These are phyloP conservation scores for Tamias sibiricus DNA, from an alignment of 2,113 vertebrate species.

Conservation along the genomic window DNA sequence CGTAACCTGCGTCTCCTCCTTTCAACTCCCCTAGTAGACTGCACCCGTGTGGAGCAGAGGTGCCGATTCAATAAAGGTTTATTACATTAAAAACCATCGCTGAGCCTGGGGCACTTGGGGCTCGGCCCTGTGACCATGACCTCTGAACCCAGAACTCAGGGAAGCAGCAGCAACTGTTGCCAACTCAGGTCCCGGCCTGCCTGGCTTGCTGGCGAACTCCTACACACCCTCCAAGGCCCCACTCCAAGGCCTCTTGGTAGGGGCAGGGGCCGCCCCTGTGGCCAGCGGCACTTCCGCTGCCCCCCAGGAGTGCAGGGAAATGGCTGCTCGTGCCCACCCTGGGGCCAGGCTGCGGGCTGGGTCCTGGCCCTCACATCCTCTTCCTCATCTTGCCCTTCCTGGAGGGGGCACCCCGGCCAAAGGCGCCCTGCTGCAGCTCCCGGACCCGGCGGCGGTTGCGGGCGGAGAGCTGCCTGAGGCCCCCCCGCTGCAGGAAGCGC, in stretches of 20 bases:
- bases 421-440: conserved; percentile 92
- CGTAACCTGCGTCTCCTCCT: neutral
- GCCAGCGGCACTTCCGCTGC: neutral
- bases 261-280: neutral
- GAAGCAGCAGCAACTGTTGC: neutral
- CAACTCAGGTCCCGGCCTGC: neutral
- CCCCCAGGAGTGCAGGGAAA: fast-evolving
- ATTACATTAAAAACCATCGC: conserved; percentile 49
- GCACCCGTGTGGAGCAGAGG: neutral
- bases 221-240: neutral
- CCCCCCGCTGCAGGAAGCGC: conserved; percentile 93
- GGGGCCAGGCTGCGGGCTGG: fast-evolving
- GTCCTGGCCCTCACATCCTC: conserved; percentile 82
- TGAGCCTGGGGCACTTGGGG: neutral
- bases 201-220: neutral
- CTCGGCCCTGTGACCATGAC: neutral
- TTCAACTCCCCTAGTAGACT: neutral
- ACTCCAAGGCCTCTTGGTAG: neutral
- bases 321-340: fast-evolving
- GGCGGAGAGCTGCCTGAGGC: conserved; percentile 89
- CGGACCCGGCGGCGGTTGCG: conserved; percentile 86
- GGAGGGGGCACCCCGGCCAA: conserved; percentile 85
- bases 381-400: conserved; percentile 95
- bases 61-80: conserved; percentile 51
- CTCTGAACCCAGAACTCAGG: neutral